These are phyloP conservation scores for Nephrocerus scutellatus DNA, from an alignment of 2,888 invertebrate genomes.

Conservation along the genomic window DNA sequence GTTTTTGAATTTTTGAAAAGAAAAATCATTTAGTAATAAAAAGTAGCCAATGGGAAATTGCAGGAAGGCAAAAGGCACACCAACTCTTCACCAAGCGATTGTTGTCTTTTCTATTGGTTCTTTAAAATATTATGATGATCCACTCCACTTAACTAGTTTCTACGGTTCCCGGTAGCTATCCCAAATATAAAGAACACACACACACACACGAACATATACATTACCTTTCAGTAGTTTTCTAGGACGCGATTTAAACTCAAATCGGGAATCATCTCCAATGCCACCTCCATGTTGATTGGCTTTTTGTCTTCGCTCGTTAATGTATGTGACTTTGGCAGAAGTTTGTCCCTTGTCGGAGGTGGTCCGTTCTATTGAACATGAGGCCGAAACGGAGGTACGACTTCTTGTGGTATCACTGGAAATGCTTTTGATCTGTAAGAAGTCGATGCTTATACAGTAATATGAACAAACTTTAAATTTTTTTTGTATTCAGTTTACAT, in stretches of 20 bases:
- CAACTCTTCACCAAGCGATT: too few relatives aligned
- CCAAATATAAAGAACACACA: too few relatives aligned
- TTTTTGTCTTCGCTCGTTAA: slow-evolving; percentile 44
- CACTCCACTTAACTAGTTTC: too few relatives aligned
- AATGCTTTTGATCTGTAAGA: slow-evolving; percentile 42
- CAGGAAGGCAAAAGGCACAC: too few relatives aligned
- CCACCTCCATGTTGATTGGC: slow-evolving; percentile 27
- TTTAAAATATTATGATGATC: too few relatives aligned
- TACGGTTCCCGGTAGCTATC: too few relatives aligned
- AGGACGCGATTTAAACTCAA: slow-evolving; percentile 45
- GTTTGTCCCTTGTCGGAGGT: slow-evolving; percentile 41
- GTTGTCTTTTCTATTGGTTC: too few relatives aligned
- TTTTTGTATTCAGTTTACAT: too few relatives aligned
- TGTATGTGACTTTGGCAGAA: slow-evolving; percentile 43
- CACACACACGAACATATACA: not conserved
- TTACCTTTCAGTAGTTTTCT: slow-evolving; percentile 46
- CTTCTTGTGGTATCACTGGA: slow-evolving; percentile 47
- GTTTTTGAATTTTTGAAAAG: too few relatives aligned
- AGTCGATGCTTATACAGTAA: too few relatives aligned
- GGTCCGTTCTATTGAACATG: slow-evolving; percentile 45
- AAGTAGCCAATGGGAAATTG: too few relatives aligned
- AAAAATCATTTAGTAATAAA: too few relatives aligned
- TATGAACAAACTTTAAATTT: not conserved
- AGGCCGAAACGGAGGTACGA: slow-evolving; percentile 45
- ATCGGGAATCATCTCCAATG: slow-evolving; percentile 36